Percentiles rank a stretch among this genome's conserved stretches.
These are phyloP conservation scores for Craterocephalus amniculus DNA, from an alignment of 2,797 vertebrate genomes.

Conservation along the genomic window DNA sequence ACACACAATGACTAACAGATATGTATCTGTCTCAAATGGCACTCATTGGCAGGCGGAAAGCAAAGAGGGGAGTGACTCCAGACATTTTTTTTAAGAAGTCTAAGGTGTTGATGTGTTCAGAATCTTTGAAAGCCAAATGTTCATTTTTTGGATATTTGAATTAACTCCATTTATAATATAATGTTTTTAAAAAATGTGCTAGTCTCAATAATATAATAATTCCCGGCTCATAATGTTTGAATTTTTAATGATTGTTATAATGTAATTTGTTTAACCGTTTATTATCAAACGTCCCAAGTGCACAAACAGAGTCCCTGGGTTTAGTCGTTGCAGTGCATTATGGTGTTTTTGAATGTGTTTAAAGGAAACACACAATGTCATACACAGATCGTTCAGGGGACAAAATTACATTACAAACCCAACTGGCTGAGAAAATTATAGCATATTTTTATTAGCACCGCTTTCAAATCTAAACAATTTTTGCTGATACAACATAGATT, in stretches of 20 bases:
- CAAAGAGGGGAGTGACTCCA: conserved; percentile 4
- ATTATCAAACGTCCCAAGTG: conserved; percentile 7
- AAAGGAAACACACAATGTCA: conserved; percentile 3
- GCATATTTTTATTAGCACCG: conserved; percentile 13
- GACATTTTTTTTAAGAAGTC: conserved; percentile 13
- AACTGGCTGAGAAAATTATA: conserved; percentile 15
- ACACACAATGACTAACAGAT: conserved; percentile 55
- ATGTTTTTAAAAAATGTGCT: not conserved
- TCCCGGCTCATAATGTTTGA: conserved; percentile 8
- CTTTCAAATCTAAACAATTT: not conserved
- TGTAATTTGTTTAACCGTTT: not conserved
- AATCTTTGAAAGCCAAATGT: not conserved
- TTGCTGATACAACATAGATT: not conserved
- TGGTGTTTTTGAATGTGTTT: conserved; percentile 21
- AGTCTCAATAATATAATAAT: not conserved
- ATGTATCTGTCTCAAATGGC: conserved; percentile 58
- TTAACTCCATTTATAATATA: conserved; percentile 9
- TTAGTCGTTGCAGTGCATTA: conserved; percentile 9
- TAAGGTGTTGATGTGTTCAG: conserved; percentile 17
- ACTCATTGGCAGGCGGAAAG: conserved; percentile 57
- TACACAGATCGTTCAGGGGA: conserved; percentile 1
- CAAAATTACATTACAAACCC: conserved; percentile 23
- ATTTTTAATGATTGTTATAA: conserved; percentile 1
- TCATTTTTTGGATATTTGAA: not conserved
- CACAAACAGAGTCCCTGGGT: not conserved